Conservation (phyloP, 1,140 invertebrate genomes). For the Atta colombica region DNA sequence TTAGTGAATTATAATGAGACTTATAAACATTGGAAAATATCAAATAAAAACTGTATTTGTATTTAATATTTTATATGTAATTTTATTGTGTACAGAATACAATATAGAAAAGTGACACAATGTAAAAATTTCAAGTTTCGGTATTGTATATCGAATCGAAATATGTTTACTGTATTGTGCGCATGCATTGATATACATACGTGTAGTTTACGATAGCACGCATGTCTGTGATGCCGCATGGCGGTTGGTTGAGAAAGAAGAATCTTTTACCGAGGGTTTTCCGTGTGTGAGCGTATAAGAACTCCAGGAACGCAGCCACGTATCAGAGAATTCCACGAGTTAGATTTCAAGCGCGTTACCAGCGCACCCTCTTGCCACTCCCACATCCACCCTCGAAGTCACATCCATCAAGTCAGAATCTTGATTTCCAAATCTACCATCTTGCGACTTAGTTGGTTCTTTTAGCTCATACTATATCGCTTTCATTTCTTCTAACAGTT, state of each 20-base stretch:
- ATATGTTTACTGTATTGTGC: not conserved
- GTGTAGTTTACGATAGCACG: constrained; percentile 48
- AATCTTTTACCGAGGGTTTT: constrained; percentile 58
- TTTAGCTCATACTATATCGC: constrained; percentile 10
- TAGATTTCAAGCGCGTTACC: constrained; percentile 61
- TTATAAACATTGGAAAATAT: not conserved
- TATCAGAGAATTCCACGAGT: constrained; percentile 59
- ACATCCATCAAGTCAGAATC: constrained; percentile 72
- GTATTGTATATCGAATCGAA: not conserved
- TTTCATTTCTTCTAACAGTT: constrained; percentile 40
- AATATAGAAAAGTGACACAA: not conserved
- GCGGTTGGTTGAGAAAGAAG: constrained; percentile 69
- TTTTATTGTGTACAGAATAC: not conserved
- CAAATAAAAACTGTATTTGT: not conserved
- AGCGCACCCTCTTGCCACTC: constrained; percentile 74
- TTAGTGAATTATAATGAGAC: not conserved
- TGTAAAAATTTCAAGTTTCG: not conserved
- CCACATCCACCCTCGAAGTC: constrained; percentile 67
- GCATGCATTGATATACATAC: not conserved
- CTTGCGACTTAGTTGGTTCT: constrained; percentile 48
- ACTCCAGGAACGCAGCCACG: constrained; percentile 54
- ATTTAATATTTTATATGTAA: constrained; percentile 5
- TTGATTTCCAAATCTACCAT: constrained; percentile 72
- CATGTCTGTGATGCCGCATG: constrained; percentile 56
- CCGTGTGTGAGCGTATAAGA: constrained; percentile 66